Percentiles rank a stretch among this genome's conserved stretches.
Conservation (phyloP, 2,888 invertebrate genomes). For the Sycophila texana region DNA sequence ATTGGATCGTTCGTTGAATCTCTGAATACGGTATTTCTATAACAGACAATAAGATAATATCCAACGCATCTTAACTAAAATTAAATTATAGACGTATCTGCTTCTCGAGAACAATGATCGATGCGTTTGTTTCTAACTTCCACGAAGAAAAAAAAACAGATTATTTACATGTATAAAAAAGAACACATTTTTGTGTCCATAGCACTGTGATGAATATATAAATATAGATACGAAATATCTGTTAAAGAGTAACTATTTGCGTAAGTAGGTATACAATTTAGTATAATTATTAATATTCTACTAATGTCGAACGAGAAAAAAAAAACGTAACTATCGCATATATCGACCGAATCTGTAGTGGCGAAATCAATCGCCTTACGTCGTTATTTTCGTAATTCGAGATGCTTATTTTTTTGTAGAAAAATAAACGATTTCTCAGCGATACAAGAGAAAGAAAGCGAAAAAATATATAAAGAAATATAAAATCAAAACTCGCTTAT, state of each 20-base stretch:
- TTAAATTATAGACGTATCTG: slow-evolving; percentile 40
- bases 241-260: slow-evolving; percentile 67
- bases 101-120: slow-evolving; percentile 50
- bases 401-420: slow-evolving; percentile 60
- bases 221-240: slow-evolving; percentile 60
- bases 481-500: slow-evolving; percentile 55
- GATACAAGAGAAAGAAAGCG: slow-evolving; percentile 50
- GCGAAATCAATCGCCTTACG: slow-evolving; percentile 58
- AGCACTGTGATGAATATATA: slow-evolving; percentile 76
- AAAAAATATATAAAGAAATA: slow-evolving; percentile 49
- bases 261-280: slow-evolving; percentile 70
- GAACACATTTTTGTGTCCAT: slow-evolving; percentile 76
- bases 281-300: slow-evolving; percentile 69
- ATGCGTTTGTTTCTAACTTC: slow-evolving; percentile 52
- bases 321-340: slow-evolving; percentile 65
- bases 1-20: slow-evolving; percentile 58
- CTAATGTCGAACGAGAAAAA: slow-evolving; percentile 67
- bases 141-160: slow-evolving; percentile 60
- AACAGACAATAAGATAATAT: slow-evolving; percentile 57
- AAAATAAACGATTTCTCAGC: slow-evolving; percentile 55
- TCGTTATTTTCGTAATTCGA: slow-evolving; percentile 59
- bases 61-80: slow-evolving; percentile 51
- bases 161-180: slow-evolving; percentile 69
- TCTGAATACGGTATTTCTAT: slow-evolving; percentile 55
- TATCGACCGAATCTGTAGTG: slow-evolving; percentile 56